Percentiles rank a stretch among this genome's conserved stretches.
Evolutionary conservation across 35 echinoderm and acorn worm genomes (phyloP).

Genomic region (Patiria miniata): DNA sequence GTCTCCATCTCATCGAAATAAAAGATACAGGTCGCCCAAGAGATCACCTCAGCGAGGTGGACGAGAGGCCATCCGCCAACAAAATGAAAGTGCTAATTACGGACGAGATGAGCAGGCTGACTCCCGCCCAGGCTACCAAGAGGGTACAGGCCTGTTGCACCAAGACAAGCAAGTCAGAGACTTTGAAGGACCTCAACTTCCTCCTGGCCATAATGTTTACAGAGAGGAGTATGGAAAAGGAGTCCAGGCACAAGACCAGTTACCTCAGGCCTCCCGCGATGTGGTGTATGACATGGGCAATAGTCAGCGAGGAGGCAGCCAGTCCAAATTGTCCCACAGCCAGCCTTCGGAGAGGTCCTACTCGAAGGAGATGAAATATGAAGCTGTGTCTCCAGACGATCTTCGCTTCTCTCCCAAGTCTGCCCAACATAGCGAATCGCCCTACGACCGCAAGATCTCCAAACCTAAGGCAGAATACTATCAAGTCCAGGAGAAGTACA

Average conservation of each 20-base stretch:
- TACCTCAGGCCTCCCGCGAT: too few relatives aligned
- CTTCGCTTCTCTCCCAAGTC: background rate
- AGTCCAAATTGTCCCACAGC: background rate
- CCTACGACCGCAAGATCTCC: background rate
- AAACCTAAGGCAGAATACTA: background rate
- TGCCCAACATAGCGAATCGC: background rate
- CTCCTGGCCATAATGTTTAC: background rate
- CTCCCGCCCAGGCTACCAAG: background rate
- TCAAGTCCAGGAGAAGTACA: background rate
- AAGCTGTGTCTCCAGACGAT: constrained; percentile 7
- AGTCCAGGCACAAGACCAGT: background rate
- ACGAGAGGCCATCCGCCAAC: background rate
- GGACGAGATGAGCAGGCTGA: background rate
- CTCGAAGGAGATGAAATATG: background rate
- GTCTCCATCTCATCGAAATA: background rate
- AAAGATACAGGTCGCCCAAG: background rate
- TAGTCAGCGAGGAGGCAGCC: too few relatives aligned
- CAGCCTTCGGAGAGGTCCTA: background rate
- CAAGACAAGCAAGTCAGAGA: background rate
- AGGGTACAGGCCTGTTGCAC: background rate
- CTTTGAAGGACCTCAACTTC: background rate
- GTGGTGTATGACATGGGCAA: too few relatives aligned
- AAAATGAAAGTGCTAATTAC: background rate
- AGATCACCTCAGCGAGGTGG: background rate
- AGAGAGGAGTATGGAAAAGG: background rate